Base-by-base conservation (phyloP, 2,113 vertebrate genomes). In the Alexandromys fortis region DNA sequence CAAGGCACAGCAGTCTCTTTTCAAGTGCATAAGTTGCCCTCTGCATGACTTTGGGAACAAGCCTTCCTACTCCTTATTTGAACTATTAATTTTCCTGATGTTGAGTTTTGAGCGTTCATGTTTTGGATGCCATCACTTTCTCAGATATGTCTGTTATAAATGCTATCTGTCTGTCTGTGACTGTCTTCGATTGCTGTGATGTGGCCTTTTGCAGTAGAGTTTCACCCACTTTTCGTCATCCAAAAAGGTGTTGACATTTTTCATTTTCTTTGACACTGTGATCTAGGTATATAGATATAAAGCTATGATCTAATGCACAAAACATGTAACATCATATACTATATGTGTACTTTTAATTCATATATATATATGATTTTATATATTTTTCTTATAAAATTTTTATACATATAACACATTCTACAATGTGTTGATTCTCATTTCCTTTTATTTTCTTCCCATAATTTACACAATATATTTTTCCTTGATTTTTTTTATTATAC, bases 371-470 rank as follows among this genome's bases (percentile, higher is more conserved):
- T 38, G 35, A 55, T 75, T 86, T 73, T 77, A 35, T 75, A 16
- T 52, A 3, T 86, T 30, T 33, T 30, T 70, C 0, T 68, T 89
- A 79, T 30, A 75, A 47, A 89, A n/a, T 21, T 52, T 24, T 70
- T 58, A n/a, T 68, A 2, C 1, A 86, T 35, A 68, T 61, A 75
- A 55, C 0, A 4, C 11, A 76, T 21, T 91, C 14, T 83, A 45
- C 30, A 91, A 19, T 61, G 21, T 35, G 8, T 45, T 76, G 7
- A 61, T 63, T 49, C 16, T 17, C 9, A 22, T 83, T 92, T 85
- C 26, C 11, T 0, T 35, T 49, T 14, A 68, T 7, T 42, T 42
- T 42, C 42, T 42, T 3, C 3, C 26, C 1, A 58, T 38, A 2
- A 42, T 45, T 79, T 79, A 68, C 22, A 33, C 11, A 89, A 11